Percentiles rank a stretch among this genome's conserved stretches.
These are phyloP conservation scores for Nicator chloris DNA, from an alignment of 2,113 vertebrate species.

Conservation along the genomic window DNA sequence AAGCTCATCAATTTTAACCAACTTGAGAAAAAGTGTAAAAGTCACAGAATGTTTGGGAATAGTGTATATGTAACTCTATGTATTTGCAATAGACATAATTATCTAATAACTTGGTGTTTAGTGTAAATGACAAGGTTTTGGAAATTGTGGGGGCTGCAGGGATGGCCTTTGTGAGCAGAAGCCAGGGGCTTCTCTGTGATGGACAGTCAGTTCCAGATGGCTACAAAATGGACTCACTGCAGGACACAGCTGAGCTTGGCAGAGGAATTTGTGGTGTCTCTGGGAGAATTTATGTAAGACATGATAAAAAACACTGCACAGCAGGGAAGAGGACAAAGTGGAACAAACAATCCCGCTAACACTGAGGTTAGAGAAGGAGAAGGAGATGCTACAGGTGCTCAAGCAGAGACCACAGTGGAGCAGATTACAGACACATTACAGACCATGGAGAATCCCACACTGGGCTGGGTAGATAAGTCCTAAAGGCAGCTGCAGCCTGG, in stretches of 20 bases:
- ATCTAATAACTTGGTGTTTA: neutral
- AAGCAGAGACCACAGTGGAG: neutral
- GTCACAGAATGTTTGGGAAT: neutral
- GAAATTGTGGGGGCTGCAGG: neutral
- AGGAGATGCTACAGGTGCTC: accelerated
- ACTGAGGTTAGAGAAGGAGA: neutral
- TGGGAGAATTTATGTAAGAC: neutral
- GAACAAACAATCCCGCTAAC: neutral
- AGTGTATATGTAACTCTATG: neutral
- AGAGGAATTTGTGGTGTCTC: neutral
- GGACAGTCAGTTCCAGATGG: neutral
- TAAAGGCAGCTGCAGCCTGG: neutral
- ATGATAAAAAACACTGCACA: neutral
- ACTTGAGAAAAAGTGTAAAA: neutral
- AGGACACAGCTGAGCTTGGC: neutral
- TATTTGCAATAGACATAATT: neutral
- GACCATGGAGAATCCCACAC: neutral
- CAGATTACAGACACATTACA: neutral
- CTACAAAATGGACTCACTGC: neutral
- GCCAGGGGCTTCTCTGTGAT: neutral
- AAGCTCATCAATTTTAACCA: neutral
- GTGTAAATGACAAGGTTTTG: neutral
- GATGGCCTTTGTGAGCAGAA: neutral
- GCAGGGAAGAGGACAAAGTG: neutral
- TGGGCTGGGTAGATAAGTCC: neutral